Evolutionary conservation across 2,888 invertebrate genomes (phyloP).

Genomic region (Laothoe populi): DNA sequence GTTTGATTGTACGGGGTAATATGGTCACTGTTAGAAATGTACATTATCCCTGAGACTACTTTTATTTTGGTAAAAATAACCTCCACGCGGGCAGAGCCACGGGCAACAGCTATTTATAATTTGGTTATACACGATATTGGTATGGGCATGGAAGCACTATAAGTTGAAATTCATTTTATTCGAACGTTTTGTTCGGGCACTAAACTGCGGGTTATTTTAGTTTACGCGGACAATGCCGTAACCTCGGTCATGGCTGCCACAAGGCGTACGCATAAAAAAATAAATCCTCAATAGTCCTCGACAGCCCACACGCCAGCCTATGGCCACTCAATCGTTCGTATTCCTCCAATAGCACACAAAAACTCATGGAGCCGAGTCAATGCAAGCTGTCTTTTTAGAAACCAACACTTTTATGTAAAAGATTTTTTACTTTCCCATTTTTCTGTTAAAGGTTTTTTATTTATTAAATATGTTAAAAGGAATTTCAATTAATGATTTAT

Average conservation of each 20-base stretch:
- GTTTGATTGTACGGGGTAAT: too few relatives aligned
- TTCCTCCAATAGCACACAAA: conserved; percentile 56
- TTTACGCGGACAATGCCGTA: conserved; percentile 66
- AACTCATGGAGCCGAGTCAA: conserved; percentile 50
- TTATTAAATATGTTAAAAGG: not conserved
- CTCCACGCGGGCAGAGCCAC: too few relatives aligned
- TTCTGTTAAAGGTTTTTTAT: not conserved
- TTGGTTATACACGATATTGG: too few relatives aligned
- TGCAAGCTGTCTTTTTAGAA: too few relatives aligned
- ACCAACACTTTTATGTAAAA: not conserved
- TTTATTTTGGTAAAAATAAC: too few relatives aligned
- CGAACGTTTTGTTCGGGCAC: conserved; percentile 53
- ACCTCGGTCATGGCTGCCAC: conserved; percentile 43
- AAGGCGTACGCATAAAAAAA: conserved; percentile 68
- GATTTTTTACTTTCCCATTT: not conserved
- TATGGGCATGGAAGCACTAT: conserved; percentile 30
- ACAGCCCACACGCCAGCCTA: conserved; percentile 81
- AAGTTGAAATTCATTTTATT: conserved; percentile 31
- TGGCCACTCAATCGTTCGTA: conserved; percentile 80
- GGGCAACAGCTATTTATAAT: too few relatives aligned
- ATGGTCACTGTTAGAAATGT: too few relatives aligned
- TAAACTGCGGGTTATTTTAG: conserved; percentile 74
- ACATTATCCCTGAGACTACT: too few relatives aligned
- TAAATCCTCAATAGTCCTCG: conserved; percentile 75
- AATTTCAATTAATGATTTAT: not conserved